These are phyloP conservation scores for Pontoporia blainvillei DNA, from an alignment of 2,113 vertebrate species.

Conservation along the genomic window DNA sequence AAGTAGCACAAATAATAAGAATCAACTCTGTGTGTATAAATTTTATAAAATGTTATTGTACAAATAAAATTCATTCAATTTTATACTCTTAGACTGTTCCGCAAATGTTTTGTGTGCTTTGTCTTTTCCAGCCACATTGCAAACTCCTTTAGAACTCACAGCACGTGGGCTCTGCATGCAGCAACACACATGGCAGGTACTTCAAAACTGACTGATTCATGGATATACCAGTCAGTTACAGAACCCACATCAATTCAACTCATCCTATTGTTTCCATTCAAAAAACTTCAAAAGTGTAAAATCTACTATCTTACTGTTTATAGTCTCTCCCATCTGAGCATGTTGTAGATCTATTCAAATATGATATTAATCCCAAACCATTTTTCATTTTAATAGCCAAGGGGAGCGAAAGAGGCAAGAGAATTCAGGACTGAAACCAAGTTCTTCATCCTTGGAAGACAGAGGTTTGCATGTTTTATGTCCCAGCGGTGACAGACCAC, in stretches of 20 bases:
- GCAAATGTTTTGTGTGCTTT: neutral
- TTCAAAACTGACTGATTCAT: neutral
- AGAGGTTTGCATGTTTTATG: neutral
- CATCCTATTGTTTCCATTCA: neutral
- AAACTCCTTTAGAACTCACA: neutral
- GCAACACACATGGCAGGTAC: neutral
- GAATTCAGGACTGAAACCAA: neutral
- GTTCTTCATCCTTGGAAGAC: neutral
- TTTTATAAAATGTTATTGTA: no score
- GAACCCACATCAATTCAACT: neutral
- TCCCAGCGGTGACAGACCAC: rapidly evolving
- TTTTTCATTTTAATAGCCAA: conserved; percentile 32
- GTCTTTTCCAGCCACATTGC: neutral
- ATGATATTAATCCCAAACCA: neutral
- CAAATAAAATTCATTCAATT: neutral
- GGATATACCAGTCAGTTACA: neutral
- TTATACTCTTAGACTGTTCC: neutral
- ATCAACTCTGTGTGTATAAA: neutral
- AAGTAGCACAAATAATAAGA: neutral
- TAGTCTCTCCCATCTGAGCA: neutral
- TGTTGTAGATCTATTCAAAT: neutral
- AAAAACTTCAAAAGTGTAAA: neutral
- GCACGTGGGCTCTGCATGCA: neutral
- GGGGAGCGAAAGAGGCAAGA: neutral
- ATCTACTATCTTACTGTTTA: neutral